Evolutionary conservation across 2,888 invertebrate species (phyloP), one percentile per base, ranked within the genome.

Genomic region (Erebia aethiops): DNA sequence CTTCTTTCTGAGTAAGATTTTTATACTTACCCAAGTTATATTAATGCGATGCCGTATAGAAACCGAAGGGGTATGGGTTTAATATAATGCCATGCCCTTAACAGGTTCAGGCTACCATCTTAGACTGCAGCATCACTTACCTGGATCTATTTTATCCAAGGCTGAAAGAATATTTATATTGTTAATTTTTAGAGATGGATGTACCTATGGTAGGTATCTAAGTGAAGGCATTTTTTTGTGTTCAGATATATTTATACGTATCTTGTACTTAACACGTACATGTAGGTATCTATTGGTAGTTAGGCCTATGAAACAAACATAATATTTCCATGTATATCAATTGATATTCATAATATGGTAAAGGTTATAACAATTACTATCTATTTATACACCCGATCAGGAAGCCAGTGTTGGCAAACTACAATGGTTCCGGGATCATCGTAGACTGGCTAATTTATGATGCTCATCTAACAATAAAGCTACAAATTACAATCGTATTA

Each of bases 401-500:
- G 57, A 57, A 58, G 49, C n/a, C 11, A 21, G 1, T 35, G 26
- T 49, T 58, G 67, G 60, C 67, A 52, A 41, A 18, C 41, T 43
- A 21, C 58, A 16, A 11, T 41, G 63, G 67, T 64, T 64, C 56
- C 71, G 71, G 63, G 57, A 69, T 65, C 72, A 64, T 72, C 67
- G 67, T 58, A n/a, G 49, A 18, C 56, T 43, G 43, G 51, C 43
- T 69, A 67, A 72, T 70, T 72, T 72, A 72, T 70, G 63, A 46
- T 11, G 9, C 46, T 16, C 49, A 49, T 67, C 61, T 69, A 72
- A 71, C 64, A 71, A 64, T 72, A 69, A 69, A 63, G 71, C 67
- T 18, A 80, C 82, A 77, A 77, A 67, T 63, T 18, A 80, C 82
- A 77, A 77, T 78, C 77, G 82, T 81, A 85, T 89, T 88, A 90